phyloP scores from a whole-genome alignment of 1,140 invertebrate species.

The Apis mellifera region Amel_HAv3.1 CM009937.2:7499001-7499500 shows the following conservation, averaged over 20 bases:
- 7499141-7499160: background rate
- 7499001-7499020: background rate
- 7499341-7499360: background rate
- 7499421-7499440: conserved; percentile 67
- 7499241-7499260: background rate
- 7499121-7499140: background rate
- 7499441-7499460: conserved; percentile 65
- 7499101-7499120: background rate
- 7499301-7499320: background rate
- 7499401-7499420: conserved; percentile 70
- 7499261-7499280: background rate
- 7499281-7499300: background rate
- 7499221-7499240: background rate
- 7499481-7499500: conserved; percentile 76
- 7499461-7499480: conserved; percentile 75
- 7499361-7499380: background rate
- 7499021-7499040: background rate
- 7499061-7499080: no score
- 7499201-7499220: background rate
- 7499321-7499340: background rate
- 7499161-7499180: background rate
- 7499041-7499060: no score
- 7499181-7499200: background rate
- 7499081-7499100: no score
- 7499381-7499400: conserved; percentile 46